Evolutionary conservation across 2,888 invertebrate species (phyloP).

Genomic region (Bedellia somnulentella): DNA sequence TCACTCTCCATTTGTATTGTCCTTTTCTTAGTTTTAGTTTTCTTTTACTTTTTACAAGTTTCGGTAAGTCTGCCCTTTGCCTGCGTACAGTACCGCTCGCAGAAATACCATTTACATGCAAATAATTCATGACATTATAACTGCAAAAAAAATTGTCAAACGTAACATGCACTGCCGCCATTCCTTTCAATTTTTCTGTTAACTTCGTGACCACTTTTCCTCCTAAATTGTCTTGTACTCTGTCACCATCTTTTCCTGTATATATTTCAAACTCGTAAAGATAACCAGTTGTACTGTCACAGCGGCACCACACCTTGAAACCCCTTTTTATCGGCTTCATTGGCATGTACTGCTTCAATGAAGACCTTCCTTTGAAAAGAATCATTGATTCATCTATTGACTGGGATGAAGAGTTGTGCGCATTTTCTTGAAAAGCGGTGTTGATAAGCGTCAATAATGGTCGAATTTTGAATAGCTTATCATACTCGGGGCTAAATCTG

Average conservation of each 20-base stretch:
- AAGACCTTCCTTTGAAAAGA: background rate
- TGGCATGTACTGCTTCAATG: background rate
- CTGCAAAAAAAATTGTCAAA: conserved; percentile 5
- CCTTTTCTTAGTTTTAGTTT: conserved; percentile 13
- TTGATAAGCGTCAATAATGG: background rate
- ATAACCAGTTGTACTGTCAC: background rate
- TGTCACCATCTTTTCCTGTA: background rate
- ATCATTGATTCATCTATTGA: background rate
- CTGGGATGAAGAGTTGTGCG: conserved; percentile 2
- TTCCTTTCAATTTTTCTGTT: conserved; percentile 1
- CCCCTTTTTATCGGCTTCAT: background rate
- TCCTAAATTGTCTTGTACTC: background rate
- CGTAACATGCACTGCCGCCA: no score
- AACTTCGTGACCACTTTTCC: conserved; percentile 3
- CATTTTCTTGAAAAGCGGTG: conserved; percentile 1
- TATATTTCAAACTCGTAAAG: background rate
- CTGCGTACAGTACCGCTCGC: conserved; percentile 2
- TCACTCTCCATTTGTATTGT: conserved; percentile 14
- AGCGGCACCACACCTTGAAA: background rate
- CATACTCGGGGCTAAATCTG: conserved; percentile 3
- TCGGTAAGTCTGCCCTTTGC: conserved; percentile 10
- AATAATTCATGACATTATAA: no score
- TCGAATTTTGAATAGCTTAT: conserved; percentile 4
- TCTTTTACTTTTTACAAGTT: conserved; percentile 13
- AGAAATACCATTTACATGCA: conserved; percentile 1